Base-by-base conservation (phyloP, 2,797 vertebrate species). In the Acipenser ruthenus region DNA sequence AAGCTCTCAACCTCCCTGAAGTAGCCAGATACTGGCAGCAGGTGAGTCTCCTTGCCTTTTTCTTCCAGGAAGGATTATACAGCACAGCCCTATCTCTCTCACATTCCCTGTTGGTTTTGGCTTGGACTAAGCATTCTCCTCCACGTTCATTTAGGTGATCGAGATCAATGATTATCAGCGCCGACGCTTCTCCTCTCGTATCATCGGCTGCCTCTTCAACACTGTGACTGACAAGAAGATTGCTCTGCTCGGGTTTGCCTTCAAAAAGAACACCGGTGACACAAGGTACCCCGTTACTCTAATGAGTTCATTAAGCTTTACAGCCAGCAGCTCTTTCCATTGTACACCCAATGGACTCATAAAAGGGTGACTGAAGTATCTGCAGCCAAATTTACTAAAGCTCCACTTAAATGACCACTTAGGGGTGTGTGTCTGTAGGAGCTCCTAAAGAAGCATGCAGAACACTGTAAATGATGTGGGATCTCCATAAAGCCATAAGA, bases 131-230 rank as follows among this genome's bases (percentile, higher is more conserved):
- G 2, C 2, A 66, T 64, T 62, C 8, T 15, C 7, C 2, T 8
- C 49, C 8, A 1, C 13, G n/a, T 18, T 63, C 65, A 15, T 75
- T 37, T 76, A 99, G 97, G 96, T 99, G 67, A 98, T 99, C 63
- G 95, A 99, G 73, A 99, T 98, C 93, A 99, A 98, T 48, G 95
- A 99, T 74, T 99, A 98, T 73, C 96, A 99, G 80, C 91, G 96
- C 71, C 90, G 93, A 73, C 86, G 96, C 52, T 99, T 99, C 80
- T 95, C 97, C 58, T 95, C 95, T 71, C 90, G 95, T 70, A 99
- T 99, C 73, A 99, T 98, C 63, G 97, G 97, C 78, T 94, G 93
- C 71, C 88, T 99, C 68, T 99, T 99, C 75, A 99, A 99, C 80
- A 98, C 97, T 0, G 94, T 97, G 10, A 90, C 96, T 1, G 95